Evolutionary conservation across 2,888 invertebrate species (phyloP), one percentile per base, ranked within the genome.

Genomic region (Dynastes grantii): DNA sequence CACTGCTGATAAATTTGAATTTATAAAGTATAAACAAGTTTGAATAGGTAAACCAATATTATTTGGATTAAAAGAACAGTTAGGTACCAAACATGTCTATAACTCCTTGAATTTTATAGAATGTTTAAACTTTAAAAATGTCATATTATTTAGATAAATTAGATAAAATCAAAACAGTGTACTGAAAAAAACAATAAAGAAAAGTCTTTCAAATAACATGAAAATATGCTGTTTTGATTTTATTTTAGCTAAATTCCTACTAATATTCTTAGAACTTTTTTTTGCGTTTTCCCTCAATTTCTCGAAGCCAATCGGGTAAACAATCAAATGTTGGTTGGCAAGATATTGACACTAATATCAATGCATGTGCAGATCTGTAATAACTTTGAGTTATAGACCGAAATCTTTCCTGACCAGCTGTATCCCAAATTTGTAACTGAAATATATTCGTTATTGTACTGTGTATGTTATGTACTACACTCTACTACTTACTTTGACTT

Each of bases 401-500:
- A 89, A 99, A 99, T 83, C 96, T 90, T 88, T 98, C 98, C 89
- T 98, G 98, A 0, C 98, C 98, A 1, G 98, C 98, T 11, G 98
- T 98, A 87, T 98, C 98, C 98, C 99, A 99, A 87, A 99, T 98
- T 93, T 99, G 98, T 79, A 99, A 91, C 97, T 98, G 86, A 81
- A 90, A 89, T 76, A 81, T 11, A 8, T 76, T 65, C 37, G 32
- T 55, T 58, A 13, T 2, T 49, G 22, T 32, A n/a, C 45, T 11
- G 1, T 45, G 2, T 2, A 45, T 45, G 45, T 45, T 45, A 11
- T 45, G 11, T 45, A 11, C 8, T 2, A 45, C 11, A 37, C 5
- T 5, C 37, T 16, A 32, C 5, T 32, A 81, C 79, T 89, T 90
- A 96, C 96, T 93, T 97, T 97, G 85, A 97, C 95, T 93, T 96